Evolutionary conservation across 2,888 invertebrate species (phyloP), one percentile per base, ranked within the genome.

Genomic region (Papilio elwesi): DNA sequence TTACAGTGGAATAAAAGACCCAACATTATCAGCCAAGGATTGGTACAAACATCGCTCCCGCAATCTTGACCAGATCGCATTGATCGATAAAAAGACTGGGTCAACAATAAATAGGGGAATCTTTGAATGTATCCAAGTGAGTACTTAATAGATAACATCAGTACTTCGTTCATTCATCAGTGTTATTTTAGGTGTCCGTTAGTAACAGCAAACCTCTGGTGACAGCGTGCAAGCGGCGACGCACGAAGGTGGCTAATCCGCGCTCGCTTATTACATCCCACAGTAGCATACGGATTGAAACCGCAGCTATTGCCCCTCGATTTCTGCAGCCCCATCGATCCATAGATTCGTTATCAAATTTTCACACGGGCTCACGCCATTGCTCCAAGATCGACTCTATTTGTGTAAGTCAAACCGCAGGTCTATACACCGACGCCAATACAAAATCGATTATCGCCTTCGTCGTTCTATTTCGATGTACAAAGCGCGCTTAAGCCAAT

Each of bases 261-360:
- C 78, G 79, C 80, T 80, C 90, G 90, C 87, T 90, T 91, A 91
- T 92, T 90, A 89, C 91, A 89, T 91, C 89, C 89, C 89, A 90
- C 91, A 90, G 92, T 91, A 91, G 92, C 92, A 85, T 85, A 85
- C 87, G 84, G 86, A 90, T 88, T 89, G 88, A 86, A 91, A 93
- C 93, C 93, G 90, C 93, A 93, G 84, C 89, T 79, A 84, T 87
- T 84, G 87, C 87, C 87, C 86, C 83, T 86, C 88, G 86, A 87
- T 87, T 87, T 87, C 91, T 89, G 88, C 91, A 91, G 90, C 86
- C 89, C 88, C 88, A 88, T 90, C 90, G 91, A 90, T 92, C 91
- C 87, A 89, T 91, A 89, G 91, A 87, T 92, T 90, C 87, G 92
- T 92, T 92, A 93, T 93, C 93, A 92, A 93, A 92, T 93, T 93